These are phyloP conservation scores for Cataglyphis albicans DNA, from an alignment of 2,888 invertebrate species.

Conservation along the genomic window DNA sequence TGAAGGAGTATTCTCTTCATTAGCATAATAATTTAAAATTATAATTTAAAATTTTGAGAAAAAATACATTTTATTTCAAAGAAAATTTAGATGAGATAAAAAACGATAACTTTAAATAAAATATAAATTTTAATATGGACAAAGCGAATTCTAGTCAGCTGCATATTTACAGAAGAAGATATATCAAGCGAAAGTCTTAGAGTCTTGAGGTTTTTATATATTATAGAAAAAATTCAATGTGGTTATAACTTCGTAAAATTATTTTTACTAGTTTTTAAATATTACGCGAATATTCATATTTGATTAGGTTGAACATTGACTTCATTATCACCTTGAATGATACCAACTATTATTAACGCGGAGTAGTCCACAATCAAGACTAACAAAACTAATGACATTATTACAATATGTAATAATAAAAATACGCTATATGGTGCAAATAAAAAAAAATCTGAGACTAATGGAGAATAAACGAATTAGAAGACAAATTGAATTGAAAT, in stretches of 20 bases:
- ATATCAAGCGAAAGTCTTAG: not conserved
- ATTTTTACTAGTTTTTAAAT: constrained; percentile 8
- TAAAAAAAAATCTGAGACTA: not conserved
- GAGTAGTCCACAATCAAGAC: constrained; percentile 11
- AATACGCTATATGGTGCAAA: constrained; percentile 25
- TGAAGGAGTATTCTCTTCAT: not conserved
- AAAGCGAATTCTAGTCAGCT: constrained; percentile 4
- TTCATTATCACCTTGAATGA: not conserved
- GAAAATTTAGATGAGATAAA: not conserved
- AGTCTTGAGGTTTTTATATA: not conserved
- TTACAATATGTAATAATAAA: constrained; percentile 19
- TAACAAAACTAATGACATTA: constrained; percentile 14
- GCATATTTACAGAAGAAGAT: not conserved
- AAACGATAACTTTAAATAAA: not conserved
- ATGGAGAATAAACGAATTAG: not conserved
- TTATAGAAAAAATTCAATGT: not conserved
- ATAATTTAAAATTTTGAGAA: not conserved
- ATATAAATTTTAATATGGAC: not conserved
- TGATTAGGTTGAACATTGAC: not conserved
- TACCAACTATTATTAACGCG: not conserved
- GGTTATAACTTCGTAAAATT: not conserved
- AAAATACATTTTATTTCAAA: not conserved
- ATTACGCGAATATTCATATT: constrained; percentile 19
- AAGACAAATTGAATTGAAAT: not conserved
- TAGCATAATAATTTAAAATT: not conserved